phyloP scores from a whole-genome alignment of 2,888 invertebrate species.

The Lamellibrachia columna region DNA sequence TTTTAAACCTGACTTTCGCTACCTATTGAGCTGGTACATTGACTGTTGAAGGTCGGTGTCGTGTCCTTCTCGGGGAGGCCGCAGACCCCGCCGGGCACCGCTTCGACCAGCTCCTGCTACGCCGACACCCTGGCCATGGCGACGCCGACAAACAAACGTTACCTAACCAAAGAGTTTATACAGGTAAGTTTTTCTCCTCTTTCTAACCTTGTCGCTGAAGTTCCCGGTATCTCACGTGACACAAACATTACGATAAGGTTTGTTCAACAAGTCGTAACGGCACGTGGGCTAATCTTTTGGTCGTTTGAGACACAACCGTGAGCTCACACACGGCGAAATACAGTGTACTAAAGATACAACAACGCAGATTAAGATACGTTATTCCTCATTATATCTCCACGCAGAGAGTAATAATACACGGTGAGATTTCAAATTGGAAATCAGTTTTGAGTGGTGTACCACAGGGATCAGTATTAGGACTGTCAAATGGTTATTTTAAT shows the following conservation, averaged over 20 bases:
- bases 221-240: background rate
- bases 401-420: too few relatives aligned
- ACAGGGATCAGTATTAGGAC: too few relatives aligned
- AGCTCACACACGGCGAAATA: too few relatives aligned
- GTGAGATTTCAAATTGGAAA: too few relatives aligned
- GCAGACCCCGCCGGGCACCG: background rate
- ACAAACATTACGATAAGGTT: background rate
- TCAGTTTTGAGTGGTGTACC: too few relatives aligned
- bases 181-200: background rate
- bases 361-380: too few relatives aligned
- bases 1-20: background rate
- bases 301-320: too few relatives aligned
- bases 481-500: too few relatives aligned
- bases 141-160: background rate
- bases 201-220: background rate
- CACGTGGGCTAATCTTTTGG: too few relatives aligned
- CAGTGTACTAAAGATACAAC: too few relatives aligned
- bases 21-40: background rate
- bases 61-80: background rate
- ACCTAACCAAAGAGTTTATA: background rate
- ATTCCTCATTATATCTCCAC: too few relatives aligned
- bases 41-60: background rate
- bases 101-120: background rate
- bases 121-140: background rate
- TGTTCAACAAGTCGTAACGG: too few relatives aligned